Evolutionary conservation across 30 jellyfish, hydroid and myxozoan genomes (phyloP).

Genomic region (Aurelia aurita complex sp. Pacific): DNA sequence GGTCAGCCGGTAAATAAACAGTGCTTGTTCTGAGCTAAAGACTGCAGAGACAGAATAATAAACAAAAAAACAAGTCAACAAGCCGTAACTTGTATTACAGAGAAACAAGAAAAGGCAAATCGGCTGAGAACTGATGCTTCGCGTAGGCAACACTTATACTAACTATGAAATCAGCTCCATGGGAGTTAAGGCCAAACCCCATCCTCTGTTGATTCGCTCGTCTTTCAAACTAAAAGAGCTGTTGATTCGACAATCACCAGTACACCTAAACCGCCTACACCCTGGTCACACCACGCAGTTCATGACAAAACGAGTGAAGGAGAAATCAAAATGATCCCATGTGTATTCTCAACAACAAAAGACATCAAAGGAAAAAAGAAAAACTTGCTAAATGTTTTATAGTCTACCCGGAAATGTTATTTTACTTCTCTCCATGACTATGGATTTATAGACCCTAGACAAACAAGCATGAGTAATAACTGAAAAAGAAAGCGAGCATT

Average conservation of each 20-base stretch:
- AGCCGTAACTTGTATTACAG: too few species aligned
- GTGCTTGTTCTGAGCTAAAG: too few species aligned
- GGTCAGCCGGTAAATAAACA: too few species aligned
- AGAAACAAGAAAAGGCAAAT: too few species aligned
- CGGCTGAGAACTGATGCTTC: not conserved
- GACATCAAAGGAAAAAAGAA: not conserved
- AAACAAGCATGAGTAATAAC: slow-evolving; percentile 74
- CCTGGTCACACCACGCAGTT: slow-evolving; percentile 34
- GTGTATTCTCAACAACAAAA: not conserved
- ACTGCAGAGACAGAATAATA: too few species aligned
- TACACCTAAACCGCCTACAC: slow-evolving; percentile 46
- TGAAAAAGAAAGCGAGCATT: slow-evolving; percentile 32
- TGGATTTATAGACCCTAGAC: slow-evolving; percentile 19
- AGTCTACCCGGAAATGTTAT: slow-evolving; percentile 53
- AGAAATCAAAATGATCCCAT: slow-evolving; percentile 20
- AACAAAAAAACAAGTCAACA: too few species aligned
- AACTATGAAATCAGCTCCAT: too few species aligned
- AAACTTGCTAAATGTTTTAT: slow-evolving; percentile 3
- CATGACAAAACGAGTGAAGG: not conserved
- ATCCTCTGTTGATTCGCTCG: slow-evolving; percentile 5
- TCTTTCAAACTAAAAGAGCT: slow-evolving; percentile 4
- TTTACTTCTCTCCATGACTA: slow-evolving; percentile 32
- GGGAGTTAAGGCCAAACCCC: too few species aligned
- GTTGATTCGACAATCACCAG: slow-evolving; percentile 14
- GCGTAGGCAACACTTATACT: too few species aligned